Evolutionary conservation across 2,888 invertebrate species (phyloP), one percentile per base, ranked within the genome.

Genomic region (Carcina quercana): DNA sequence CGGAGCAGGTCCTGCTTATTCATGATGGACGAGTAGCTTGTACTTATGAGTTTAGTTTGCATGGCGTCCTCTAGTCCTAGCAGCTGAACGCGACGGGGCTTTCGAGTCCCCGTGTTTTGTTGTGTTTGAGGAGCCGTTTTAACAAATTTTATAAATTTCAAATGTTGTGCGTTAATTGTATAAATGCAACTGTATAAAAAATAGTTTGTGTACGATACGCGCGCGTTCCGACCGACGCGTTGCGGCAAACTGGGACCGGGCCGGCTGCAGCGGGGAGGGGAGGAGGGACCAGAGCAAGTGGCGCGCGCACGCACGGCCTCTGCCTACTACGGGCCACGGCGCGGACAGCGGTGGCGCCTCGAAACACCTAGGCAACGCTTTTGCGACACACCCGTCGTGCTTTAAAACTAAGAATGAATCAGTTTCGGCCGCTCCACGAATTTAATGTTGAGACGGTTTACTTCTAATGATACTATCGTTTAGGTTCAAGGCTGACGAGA

Each of bases 1-100:
- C 89, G 80, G 45, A 89, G 86, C 50, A 89, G 85, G 76, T 89
- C 89, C 74, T 89, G 88, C 70, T 86, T 86, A 72, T 84, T 86
- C 80, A 88, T 87, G 68, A 86, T 87, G 70, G 88, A 86, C 57
- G 88, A 83, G 79, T 88, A 88, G 78, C 86, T 86, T 54, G 86
- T 83, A 71, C 85, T 86, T 79, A 88, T 85, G 54, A 79, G 70
- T 69, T 85, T 87, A 47, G 80, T 80, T 75, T 86, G 87, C 82
- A 86, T 86, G 72, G 58, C 72, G 66, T 61, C 68, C 60, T 65
- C 61, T 65, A 68, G 50, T 51, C 53, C 50, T 52, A 60, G 52
- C 49, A 62, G 51, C 52, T 59, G 61, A 52, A 59, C 52, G 40
- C 49, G 48, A 44, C 56, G 72, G 72, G 74, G 68, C 70, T 53